Base-by-base conservation (phyloP, 2,797 vertebrate species). In the Crenichthys baileyi region DNA sequence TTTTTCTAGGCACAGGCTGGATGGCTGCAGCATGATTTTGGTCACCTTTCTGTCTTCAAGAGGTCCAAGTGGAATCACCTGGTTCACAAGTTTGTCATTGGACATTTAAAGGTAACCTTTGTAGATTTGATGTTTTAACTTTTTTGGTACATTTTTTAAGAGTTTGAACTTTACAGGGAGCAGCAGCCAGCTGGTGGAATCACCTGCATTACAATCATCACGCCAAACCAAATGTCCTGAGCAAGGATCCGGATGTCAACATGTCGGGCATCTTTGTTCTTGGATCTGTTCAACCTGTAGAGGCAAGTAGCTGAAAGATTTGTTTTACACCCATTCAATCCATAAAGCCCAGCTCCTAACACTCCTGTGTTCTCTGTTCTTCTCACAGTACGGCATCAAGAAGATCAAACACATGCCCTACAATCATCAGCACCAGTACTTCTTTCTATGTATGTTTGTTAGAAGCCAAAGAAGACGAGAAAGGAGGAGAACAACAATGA, bases 141-240 rank as follows among this genome's bases (percentile, higher is more conserved):
- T 51, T 24, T 44, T 8, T 26, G 55, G 29, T 67, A 9, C 3
- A 26, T 58, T n/a, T 60, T 44, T 58, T 75, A 50, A 83, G 29
- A 53, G 22, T 12, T 3, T 5, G 2, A 4, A 71, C 79, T 73
- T 78, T 46, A 70, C 84, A 99, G 98, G 98, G 98, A 29, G 98
- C 97, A 11, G 98, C 98, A 11, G 97, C 96, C 70, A 97, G 96
- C 89, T 99, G 98, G 98, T 99, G 98, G 98, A 99, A 99, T 91
- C 98, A 99, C 77, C 96, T 97, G 6, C 98, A 99, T 90, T 99
- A 97, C 92, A 97, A 98, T 87, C 98, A 99, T 81, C 98, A 99
- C 0, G 97, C 97, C 68, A 99, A 99, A 84, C 97, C 98, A 79
- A 99, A 99, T 87, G 87, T 98, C 85, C 96, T 98, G 91, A 81